These are phyloP conservation scores for Temnothorax longispinosus DNA, from an alignment of 1,140 invertebrate species.

Conservation along the genomic window DNA sequence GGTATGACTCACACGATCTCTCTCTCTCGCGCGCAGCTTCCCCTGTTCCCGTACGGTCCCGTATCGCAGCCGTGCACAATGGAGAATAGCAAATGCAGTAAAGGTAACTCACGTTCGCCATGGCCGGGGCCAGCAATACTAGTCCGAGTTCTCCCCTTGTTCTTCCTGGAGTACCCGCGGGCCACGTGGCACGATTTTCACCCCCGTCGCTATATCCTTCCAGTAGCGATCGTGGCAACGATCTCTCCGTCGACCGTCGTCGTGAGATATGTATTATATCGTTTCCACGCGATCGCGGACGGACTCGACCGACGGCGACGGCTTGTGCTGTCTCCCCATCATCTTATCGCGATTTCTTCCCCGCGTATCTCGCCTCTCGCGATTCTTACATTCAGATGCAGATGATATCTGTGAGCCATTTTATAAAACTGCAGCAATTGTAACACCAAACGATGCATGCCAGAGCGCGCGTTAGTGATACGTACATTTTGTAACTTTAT, in stretches of 20 bases:
- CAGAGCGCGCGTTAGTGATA: background rate
- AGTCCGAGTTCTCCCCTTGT: slow-evolving; percentile 58
- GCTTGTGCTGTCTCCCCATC: background rate
- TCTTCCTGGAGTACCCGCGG: slow-evolving; percentile 64
- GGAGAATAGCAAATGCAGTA: slow-evolving; percentile 81
- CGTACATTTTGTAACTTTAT: background rate
- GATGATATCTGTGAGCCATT: slow-evolving; percentile 27
- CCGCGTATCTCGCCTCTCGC: background rate
- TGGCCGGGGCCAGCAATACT: slow-evolving; percentile 44
- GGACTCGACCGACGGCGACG: background rate
- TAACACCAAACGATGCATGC: background rate
- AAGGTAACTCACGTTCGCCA: slow-evolving; percentile 80
- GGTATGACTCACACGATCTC: slow-evolving; percentile 82
- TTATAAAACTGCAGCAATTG: slow-evolving; percentile 14
- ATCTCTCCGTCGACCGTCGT: slow-evolving; percentile 44
- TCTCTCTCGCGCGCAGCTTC: slow-evolving; percentile 73
- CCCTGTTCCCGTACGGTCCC: slow-evolving; percentile 73
- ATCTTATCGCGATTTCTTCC: slow-evolving; percentile 30
- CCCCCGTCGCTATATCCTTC: slow-evolving; percentile 65
- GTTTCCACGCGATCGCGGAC: slow-evolving; percentile 21
- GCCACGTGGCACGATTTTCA: slow-evolving; percentile 78
- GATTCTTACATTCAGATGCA: slow-evolving; percentile 21
- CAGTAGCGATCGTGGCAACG: slow-evolving; percentile 29
- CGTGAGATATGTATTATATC: slow-evolving; percentile 41
- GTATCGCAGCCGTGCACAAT: slow-evolving; percentile 79